Evolutionary conservation across 2,888 invertebrate genomes (phyloP).

Genomic region (Rutpela maculata): DNA sequence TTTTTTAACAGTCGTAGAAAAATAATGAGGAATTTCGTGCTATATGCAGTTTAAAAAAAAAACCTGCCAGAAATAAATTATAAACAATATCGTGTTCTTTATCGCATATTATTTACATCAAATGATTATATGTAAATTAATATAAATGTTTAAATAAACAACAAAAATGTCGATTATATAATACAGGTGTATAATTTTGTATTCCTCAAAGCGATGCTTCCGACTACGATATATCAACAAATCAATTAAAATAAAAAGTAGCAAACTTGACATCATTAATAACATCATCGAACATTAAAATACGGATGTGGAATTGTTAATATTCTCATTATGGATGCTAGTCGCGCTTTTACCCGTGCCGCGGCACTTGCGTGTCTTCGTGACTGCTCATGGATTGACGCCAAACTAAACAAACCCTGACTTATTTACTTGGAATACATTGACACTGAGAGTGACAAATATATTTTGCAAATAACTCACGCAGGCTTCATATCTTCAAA

Average conservation of each 20-base stretch:
- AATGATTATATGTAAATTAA: too few species aligned
- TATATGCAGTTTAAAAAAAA: too few species aligned
- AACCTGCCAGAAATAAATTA: too few species aligned
- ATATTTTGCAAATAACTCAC: not conserved
- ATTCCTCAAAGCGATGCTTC: not conserved
- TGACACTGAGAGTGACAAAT: not conserved
- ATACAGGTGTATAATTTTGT: not conserved
- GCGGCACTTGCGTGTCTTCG: not conserved
- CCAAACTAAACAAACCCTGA: slow-evolving; percentile 17
- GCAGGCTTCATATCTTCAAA: not conserved
- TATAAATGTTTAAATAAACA: not conserved
- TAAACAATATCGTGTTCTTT: too few species aligned
- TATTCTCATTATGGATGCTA: slow-evolving; percentile 18
- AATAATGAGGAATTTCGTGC: too few species aligned
- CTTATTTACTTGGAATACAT: not conserved
- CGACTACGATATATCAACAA: not conserved
- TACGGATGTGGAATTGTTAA: slow-evolving; percentile 26
- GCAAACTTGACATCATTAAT: slow-evolving; percentile 27
- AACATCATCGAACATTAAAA: slow-evolving; percentile 10
- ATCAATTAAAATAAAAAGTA: not conserved
- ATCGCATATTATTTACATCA: too few species aligned
- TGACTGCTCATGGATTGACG: not conserved
- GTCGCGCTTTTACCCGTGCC: not conserved
- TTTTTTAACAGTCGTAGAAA: too few species aligned
- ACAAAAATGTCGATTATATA: not conserved